Evolutionary conservation across 2,888 invertebrate genomes (phyloP).

Genomic region (Acronicta psi): DNA sequence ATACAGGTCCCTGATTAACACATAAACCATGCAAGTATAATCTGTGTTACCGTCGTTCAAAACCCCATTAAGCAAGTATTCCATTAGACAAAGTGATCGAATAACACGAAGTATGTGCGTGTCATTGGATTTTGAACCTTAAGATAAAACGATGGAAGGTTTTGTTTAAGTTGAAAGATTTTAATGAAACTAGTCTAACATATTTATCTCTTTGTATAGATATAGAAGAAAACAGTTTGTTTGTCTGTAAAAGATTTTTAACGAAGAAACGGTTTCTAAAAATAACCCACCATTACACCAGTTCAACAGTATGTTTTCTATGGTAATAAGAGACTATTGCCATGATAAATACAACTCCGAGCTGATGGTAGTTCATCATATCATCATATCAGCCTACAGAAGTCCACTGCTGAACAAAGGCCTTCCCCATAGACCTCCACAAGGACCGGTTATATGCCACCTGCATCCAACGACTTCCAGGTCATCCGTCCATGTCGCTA

Average conservation of each 20-base stretch:
- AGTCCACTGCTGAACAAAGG: no score
- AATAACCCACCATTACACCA: no score
- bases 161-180: slow-evolving; percentile 3
- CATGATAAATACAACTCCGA: no score
- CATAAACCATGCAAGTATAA: slow-evolving; percentile 10
- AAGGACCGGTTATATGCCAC: no score
- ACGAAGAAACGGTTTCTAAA: no score
- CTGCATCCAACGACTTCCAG: no score
- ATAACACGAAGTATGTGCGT: slow-evolving; percentile 4
- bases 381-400: no score
- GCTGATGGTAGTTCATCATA: no score
- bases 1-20: slow-evolving; percentile 4
- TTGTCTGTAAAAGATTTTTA: slow-evolving; percentile 16
- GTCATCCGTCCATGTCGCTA: no score
- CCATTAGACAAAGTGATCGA: slow-evolving; percentile 31
- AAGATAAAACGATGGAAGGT: rapidly evolving
- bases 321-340: no score
- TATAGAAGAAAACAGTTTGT: slow-evolving; percentile 6
- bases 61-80: slow-evolving; percentile 28
- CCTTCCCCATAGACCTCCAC: no score
- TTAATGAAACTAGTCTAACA: slow-evolving; percentile 21
- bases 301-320: no score
- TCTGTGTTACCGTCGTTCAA: slow-evolving; percentile 20
- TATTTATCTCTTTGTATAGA: slow-evolving; percentile 20
- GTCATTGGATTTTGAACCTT: slow-evolving; percentile 25